Conservation (phyloP, 2,888 invertebrate species). For the Heteromyza rotundicornis region DNA sequence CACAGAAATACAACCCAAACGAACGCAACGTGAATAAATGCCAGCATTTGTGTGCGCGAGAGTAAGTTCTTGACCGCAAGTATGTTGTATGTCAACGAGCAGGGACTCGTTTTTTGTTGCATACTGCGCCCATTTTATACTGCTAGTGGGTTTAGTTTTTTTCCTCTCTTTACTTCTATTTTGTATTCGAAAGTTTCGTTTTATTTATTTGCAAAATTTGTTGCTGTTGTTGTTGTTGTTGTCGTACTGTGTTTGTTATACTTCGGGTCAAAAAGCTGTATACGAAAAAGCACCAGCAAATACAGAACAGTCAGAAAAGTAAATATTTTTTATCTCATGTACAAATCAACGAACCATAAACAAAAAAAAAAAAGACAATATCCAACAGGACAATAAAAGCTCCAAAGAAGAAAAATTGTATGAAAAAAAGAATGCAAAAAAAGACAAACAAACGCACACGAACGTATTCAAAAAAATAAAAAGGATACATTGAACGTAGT, state of each 20-base stretch:
- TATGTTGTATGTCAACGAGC: not conserved
- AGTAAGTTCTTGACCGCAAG: conserved; percentile 1
- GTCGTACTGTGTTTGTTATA: not conserved
- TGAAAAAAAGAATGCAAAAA: conserved; percentile 19
- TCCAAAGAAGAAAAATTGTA: conserved; percentile 30
- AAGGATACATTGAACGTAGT: not conserved
- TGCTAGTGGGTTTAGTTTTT: no score
- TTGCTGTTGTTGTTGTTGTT: conserved; percentile 3
- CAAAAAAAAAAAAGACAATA: conserved; percentile 5
- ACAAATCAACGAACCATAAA: conserved; percentile 47
- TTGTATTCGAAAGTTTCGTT: not conserved
- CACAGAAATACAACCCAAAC: not conserved
- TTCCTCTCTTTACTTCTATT: not conserved
- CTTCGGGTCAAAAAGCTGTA: not conserved
- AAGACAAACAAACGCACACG: conserved; percentile 7
- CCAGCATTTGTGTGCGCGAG: not conserved
- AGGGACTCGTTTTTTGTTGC: not conserved
- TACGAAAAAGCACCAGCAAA: not conserved
- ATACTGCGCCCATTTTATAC: no score
- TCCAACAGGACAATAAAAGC: conserved; percentile 25
- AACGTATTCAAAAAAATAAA: conserved; percentile 27
- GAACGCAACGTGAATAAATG: conserved; percentile 1
- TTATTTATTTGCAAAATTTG: not conserved
- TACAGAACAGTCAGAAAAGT: conserved; percentile 18
- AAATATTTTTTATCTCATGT: conserved; percentile 42